Conservation (phyloP, 1,140 invertebrate genomes). For the Cotesia vestalis region DNA sequence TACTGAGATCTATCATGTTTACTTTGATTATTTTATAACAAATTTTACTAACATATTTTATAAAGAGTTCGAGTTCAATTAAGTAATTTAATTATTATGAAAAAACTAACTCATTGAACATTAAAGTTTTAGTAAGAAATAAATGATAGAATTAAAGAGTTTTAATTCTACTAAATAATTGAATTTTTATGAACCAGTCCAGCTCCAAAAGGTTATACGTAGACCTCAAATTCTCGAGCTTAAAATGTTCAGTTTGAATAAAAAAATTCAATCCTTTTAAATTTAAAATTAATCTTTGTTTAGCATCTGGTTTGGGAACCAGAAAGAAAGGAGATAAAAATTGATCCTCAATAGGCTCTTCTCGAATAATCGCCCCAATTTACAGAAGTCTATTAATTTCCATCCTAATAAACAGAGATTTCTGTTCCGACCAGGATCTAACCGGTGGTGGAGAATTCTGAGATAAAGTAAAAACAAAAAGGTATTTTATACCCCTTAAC, state of each 20-base stretch:
- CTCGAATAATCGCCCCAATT: neutral
- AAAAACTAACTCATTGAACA: too few relatives aligned
- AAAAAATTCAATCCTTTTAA: neutral
- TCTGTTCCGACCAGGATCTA: neutral
- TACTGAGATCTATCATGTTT: too few relatives aligned
- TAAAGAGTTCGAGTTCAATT: too few relatives aligned
- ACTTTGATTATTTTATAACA: too few relatives aligned
- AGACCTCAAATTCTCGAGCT: neutral
- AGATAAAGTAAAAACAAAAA: neutral
- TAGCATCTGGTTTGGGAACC: neutral
- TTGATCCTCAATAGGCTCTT: neutral
- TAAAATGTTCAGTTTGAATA: neutral
- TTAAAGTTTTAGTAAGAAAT: too few relatives aligned
- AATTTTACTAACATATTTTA: too few relatives aligned
- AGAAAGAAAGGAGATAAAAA: neutral
- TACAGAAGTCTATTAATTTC: neutral
- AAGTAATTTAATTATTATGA: too few relatives aligned
- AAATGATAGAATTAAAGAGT: too few relatives aligned
- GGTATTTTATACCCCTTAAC: neutral
- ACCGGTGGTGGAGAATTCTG: neutral
- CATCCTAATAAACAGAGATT: neutral
- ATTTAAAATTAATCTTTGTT: neutral
- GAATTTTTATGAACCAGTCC: neutral
- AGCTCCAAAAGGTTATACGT: constrained; percentile 32
- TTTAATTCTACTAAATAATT: too few relatives aligned